Percentiles rank a stretch among this genome's conserved stretches.
Conservation (phyloP, 2,797 vertebrate species). For the Lacerta bilineata region DNA sequence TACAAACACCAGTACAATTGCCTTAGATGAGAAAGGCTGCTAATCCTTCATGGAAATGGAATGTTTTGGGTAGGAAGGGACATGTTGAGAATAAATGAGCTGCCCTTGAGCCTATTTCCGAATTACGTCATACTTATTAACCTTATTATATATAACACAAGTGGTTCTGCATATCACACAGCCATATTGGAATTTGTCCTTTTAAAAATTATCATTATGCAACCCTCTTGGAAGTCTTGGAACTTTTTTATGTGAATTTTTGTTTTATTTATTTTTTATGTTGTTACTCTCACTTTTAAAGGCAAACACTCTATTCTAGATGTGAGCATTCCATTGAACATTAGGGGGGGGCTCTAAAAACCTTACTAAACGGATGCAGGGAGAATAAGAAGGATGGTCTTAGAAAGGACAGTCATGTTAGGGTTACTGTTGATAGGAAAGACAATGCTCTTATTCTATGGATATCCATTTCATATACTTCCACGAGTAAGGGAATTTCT, state of each 20-base stretch:
- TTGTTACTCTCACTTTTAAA: too few species aligned
- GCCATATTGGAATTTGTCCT: not conserved
- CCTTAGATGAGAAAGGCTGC: not conserved
- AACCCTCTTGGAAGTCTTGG: not conserved
- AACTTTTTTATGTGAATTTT: not conserved
- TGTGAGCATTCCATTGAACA: too few species aligned
- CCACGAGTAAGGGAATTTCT: not conserved
- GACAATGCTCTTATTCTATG: too few species aligned
- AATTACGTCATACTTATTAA: not conserved
- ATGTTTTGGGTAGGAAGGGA: not conserved
- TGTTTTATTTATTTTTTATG: too few species aligned
- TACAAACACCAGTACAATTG: not conserved
- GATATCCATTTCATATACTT: not conserved
- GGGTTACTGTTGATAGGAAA: not conserved
- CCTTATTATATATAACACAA: not conserved
- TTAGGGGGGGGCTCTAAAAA: too few species aligned
- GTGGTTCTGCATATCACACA: not conserved
- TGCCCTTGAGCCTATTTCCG: not conserved
- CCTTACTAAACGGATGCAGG: too few species aligned
- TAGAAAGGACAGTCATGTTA: not conserved
- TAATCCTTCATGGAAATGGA: not conserved
- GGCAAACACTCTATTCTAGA: too few species aligned
- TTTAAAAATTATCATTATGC: not conserved
- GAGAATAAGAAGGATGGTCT: too few species aligned
- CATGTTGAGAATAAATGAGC: not conserved